Base-by-base conservation (phyloP, 2,888 invertebrate genomes). In the Omphaloscelis lunosa region DNA sequence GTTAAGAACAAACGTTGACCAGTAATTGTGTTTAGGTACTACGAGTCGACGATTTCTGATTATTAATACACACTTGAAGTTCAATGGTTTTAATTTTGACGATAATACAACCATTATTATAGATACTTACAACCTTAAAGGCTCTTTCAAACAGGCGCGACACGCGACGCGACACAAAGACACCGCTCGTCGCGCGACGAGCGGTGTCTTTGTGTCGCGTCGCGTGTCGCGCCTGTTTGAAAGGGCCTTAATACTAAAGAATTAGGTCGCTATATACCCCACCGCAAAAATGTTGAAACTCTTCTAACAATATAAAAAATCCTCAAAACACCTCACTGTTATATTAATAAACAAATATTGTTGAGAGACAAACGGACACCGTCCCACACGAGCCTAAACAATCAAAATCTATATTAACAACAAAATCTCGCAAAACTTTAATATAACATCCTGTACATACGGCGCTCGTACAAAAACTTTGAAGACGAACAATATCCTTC, bases 401-500 rank as follows among this genome's bases (percentile, higher is more conserved):
- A 82, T 73, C 79, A 79, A 27, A 78, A 74, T 83, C 51, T 70
- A 62, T 73, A 79, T 72, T 62, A 73, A 70, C 72, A 81, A 73
- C 73, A 71, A 80, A 68, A 82, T 77, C 77, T 68, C 45, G 51
- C n/a, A 27, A 34, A 83, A 80, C 34, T 80, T 86, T 82, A 79
- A 83, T 80, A 80, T 61, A 80, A 80, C 78, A 85, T 5, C 29
- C 75, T 51, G 34, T 71, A 79, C 72, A 76, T 80, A 77, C 27
- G 72, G 66, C 63, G 58, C 74, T 51, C 61, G 68, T 67, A 77
- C 65, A 77, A 83, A 79, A 87, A 85, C 65, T 77, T 85, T 39
- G 48, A 66, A 81, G 75, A 76, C 48, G 68, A 76, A 85, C 74
- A 80, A 80, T 87, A 81, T 85, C 70, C 62, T 75, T 70, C 74